Evolutionary conservation across 2,797 vertebrate species (phyloP).

Genomic region (Rhinatrema bivittatum): DNA sequence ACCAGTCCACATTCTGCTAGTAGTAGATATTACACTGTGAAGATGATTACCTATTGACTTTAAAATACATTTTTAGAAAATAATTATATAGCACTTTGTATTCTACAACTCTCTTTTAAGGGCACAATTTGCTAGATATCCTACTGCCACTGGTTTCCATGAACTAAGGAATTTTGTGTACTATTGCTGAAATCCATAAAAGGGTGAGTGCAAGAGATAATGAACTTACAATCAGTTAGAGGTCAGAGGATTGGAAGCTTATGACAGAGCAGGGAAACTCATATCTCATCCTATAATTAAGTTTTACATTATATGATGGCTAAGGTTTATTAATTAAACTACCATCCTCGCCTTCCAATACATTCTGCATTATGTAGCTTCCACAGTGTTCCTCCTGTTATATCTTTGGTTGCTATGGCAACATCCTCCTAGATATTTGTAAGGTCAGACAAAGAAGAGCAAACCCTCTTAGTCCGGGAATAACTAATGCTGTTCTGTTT

Average conservation of each 20-base stretch:
- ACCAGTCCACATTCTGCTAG: slow-evolving; percentile 34
- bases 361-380: slow-evolving; percentile 41
- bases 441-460: slow-evolving; percentile 76
- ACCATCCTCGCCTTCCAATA: slow-evolving; percentile 31
- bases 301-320: slow-evolving; percentile 9
- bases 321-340: slow-evolving; percentile 54
- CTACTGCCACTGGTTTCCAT: background rate
- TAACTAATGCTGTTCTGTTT: slow-evolving; percentile 84
- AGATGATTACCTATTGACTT: slow-evolving; percentile 24
- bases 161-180: background rate
- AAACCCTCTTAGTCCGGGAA: slow-evolving; percentile 70
- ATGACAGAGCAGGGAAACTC: too few relatives aligned
- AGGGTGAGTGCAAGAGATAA: too few relatives aligned
- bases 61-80: slow-evolving; percentile 10
- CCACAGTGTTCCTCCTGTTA: slow-evolving; percentile 51
- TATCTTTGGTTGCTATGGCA: slow-evolving; percentile 73
- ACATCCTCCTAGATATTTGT: slow-evolving; percentile 76
- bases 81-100: too few relatives aligned
- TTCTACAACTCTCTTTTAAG: slow-evolving; percentile 19
- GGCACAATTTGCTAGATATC: slow-evolving; percentile 19
- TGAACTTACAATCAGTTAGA: too few relatives aligned
- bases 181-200: background rate
- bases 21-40: slow-evolving; percentile 19
- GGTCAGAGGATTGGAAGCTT: too few relatives aligned
- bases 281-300: too few relatives aligned